A percentile compares a stretch with the other conserved stretches of the same genome.
Evolutionary conservation across 1,140 invertebrate genomes (phyloP).

Genomic region (Drosophila ambigua): DNA sequence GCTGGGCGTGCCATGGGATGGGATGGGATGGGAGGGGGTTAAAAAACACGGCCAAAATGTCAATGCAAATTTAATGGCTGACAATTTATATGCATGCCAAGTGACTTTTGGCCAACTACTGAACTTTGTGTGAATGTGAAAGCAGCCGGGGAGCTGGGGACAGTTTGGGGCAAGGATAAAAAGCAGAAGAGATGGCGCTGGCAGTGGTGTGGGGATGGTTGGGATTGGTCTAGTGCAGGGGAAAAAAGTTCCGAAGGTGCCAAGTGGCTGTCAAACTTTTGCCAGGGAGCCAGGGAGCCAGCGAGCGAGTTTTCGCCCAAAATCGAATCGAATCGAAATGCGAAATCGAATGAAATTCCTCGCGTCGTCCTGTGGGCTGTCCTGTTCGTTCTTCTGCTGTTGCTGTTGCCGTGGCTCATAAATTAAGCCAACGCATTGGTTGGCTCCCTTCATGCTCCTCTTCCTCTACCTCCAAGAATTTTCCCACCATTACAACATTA

Average conservation of each 20-base stretch:
- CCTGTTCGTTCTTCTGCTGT: constrained; percentile 8
- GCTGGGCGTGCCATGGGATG: too few species aligned
- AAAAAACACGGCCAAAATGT: constrained; percentile 75
- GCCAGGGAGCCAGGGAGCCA: constrained; percentile 37
- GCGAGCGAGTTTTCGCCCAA: constrained; percentile 34
- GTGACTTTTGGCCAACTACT: constrained; percentile 81
- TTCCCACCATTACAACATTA: constrained; percentile 63
- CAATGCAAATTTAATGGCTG: constrained; percentile 81
- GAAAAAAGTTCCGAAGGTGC: constrained; percentile 71
- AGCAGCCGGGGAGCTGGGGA: constrained; percentile 34
- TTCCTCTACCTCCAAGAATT: neutral
- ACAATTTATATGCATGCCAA: constrained; percentile 81
- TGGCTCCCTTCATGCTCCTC: constrained; percentile 3
- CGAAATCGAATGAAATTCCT: constrained; percentile 56
- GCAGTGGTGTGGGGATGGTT: neutral
- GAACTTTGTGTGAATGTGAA: constrained; percentile 64
- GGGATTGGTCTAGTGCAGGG: constrained; percentile 1
- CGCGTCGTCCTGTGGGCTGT: constrained; percentile 28
- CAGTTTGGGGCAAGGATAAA: constrained; percentile 25
- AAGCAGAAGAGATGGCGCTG: constrained; percentile 7
- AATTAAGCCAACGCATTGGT: constrained; percentile 68
- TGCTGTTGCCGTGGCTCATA: constrained; percentile 59
- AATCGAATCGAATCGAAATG: constrained; percentile 69
- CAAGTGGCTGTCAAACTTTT: constrained; percentile 80
- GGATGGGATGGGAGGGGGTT: neutral